Evolutionary conservation across 2,888 invertebrate species (phyloP).

Genomic region (Calephelis perditalis): DNA sequence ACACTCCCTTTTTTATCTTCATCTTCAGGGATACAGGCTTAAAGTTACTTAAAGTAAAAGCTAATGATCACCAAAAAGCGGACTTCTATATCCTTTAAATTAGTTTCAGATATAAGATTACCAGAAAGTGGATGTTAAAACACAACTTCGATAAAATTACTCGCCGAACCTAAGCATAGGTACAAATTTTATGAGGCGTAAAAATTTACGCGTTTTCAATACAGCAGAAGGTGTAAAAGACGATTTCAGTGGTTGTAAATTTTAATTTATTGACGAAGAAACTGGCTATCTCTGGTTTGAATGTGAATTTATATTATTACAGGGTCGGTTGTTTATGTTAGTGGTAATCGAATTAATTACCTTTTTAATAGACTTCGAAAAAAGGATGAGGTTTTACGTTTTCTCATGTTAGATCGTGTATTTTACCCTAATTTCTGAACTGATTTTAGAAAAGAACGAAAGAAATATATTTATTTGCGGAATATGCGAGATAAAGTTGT

Average conservation of each 20-base stretch:
- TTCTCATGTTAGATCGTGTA: no score
- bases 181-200: slow-evolving; percentile 25
- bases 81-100: neutral
- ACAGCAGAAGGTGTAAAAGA: slow-evolving; percentile 26
- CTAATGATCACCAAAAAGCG: neutral
- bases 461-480: no score
- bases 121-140: slow-evolving; percentile 6
- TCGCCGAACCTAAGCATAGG: slow-evolving; percentile 21
- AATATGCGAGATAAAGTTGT: no score
- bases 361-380: no score
- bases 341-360: no score
- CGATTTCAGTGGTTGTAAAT: slow-evolving; percentile 41
- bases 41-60: no score
- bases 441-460: no score
- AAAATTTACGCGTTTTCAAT: slow-evolving; percentile 30
- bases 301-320: neutral
- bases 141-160: slow-evolving; percentile 20
- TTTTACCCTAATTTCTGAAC: no score
- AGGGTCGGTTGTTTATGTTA: no score
- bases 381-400: no score
- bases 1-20: no score
- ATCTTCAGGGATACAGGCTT: no score
- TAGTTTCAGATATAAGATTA: neutral
- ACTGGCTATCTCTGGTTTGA: neutral
- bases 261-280: slow-evolving; percentile 36